Evolutionary conservation across 2,113 vertebrate genomes (phyloP).

Genomic region (Pogona vitticeps): DNA sequence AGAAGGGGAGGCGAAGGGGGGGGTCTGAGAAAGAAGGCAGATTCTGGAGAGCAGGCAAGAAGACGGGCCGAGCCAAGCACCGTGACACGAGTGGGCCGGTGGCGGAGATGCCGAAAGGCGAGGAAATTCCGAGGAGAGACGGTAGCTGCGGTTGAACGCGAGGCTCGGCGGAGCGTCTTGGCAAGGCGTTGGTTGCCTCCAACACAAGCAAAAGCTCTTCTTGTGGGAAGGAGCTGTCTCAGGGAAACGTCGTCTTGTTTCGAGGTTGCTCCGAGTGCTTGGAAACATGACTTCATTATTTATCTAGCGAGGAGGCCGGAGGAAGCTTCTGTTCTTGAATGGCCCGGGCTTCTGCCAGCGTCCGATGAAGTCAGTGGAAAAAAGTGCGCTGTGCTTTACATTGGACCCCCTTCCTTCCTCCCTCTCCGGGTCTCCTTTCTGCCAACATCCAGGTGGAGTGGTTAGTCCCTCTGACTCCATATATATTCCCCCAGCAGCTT

Average conservation of each 20-base stretch:
- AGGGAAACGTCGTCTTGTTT: constrained; percentile 56
- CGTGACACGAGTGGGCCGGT: neutral
- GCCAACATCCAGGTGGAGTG: constrained; percentile 35
- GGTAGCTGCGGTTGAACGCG: neutral
- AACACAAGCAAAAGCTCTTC: constrained; percentile 19
- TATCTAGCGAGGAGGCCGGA: constrained; percentile 31
- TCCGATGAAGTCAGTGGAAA: constrained; percentile 43
- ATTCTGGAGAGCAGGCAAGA: neutral
- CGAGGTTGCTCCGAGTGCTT: constrained; percentile 48
- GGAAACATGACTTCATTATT: constrained; percentile 36
- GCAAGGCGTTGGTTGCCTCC: neutral
- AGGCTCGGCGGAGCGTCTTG: neutral
- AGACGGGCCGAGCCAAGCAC: neutral
- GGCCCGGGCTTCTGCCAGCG: constrained; percentile 46
- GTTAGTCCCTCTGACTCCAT: constrained; percentile 31
- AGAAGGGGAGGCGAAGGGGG: rapidly evolving
- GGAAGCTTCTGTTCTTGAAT: constrained; percentile 9
- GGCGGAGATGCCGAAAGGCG: neutral
- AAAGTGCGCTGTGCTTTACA: neutral
- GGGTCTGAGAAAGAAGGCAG: neutral
- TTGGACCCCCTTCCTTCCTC: neutral
- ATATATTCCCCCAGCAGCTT: neutral
- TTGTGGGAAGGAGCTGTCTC: constrained; percentile 32
- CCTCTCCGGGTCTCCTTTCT: constrained; percentile 3
- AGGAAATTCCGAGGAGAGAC: neutral